Evolutionary conservation across 2,888 invertebrate genomes (phyloP).

Genomic region (Cheilosia vernalis): DNA sequence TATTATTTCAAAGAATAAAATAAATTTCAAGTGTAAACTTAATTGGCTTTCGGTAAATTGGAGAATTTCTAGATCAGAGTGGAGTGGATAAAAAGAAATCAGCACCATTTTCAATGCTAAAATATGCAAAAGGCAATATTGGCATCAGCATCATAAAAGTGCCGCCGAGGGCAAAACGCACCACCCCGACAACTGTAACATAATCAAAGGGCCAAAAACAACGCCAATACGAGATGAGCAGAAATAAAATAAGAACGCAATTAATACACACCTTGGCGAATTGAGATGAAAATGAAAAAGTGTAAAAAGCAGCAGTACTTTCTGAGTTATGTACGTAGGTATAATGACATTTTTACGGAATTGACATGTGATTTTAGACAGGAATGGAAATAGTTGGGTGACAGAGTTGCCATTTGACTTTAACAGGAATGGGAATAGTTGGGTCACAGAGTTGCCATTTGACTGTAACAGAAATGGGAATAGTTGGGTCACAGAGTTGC

Average conservation of each 20-base stretch:
- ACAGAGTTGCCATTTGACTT: no score
- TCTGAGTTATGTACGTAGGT: no score
- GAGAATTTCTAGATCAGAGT: no score
- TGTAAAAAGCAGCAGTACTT: neutral
- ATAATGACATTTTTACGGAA: no score
- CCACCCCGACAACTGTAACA: neutral
- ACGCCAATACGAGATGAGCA: constrained; percentile 15
- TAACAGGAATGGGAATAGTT: no score
- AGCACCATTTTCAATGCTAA: constrained; percentile 31
- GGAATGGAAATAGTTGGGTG: no score
- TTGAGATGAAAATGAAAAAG: constrained; percentile 7
- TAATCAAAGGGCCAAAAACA: constrained; percentile 66
- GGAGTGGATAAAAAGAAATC: no score
- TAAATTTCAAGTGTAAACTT: constrained; percentile 14
- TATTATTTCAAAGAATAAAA: constrained; percentile 1
- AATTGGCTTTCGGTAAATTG: constrained; percentile 53
- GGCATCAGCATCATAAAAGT: constrained; percentile 51
- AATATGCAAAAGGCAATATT: constrained; percentile 47
- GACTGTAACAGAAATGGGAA: no score
- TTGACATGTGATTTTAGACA: no score
- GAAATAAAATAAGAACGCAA: constrained; percentile 18
- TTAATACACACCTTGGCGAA: constrained; percentile 46
- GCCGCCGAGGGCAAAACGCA: no score
- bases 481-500: no score
- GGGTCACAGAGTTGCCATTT: no score